Conservation (phyloP, 2,113 vertebrate species). For the Agapornis roseicollis region DNA sequence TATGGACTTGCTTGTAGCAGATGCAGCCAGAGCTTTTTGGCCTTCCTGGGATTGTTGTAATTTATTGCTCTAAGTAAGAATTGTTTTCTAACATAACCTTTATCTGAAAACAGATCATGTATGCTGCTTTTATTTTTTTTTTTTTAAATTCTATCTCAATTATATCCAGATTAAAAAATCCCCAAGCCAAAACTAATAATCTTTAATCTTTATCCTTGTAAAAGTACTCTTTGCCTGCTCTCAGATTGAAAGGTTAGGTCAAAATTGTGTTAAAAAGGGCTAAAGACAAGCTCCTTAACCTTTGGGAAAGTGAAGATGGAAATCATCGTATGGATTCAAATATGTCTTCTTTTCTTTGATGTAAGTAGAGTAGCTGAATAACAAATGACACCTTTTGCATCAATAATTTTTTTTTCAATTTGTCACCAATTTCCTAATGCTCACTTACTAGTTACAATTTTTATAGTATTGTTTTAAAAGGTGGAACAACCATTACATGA, state of each 20-base stretch:
- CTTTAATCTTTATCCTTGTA: neutral
- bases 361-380: neutral
- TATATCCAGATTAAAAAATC: neutral
- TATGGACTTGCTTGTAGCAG: slow-evolving; percentile 78
- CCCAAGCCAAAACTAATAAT: neutral
- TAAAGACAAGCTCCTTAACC: slow-evolving; percentile 57
- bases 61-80: slow-evolving; percentile 68
- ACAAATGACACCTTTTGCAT: neutral
- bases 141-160: neutral
- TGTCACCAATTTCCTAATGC: neutral
- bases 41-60: slow-evolving; percentile 69
- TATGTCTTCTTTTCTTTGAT: neutral
- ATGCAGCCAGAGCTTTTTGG: slow-evolving; percentile 67
- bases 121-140: neutral
- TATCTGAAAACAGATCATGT: neutral
- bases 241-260: neutral
- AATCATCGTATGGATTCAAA: neutral
- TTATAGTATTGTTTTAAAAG: neutral
- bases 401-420: neutral
- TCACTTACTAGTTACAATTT: neutral
- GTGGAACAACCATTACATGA: neutral
- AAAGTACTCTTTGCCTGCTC: neutral
- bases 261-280: slow-evolving; percentile 37
- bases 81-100: slow-evolving; percentile 45
- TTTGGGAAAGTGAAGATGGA: neutral